These are phyloP conservation scores for Drosophila suboccidentalis DNA, from an alignment of 2,888 invertebrate genomes.

Conservation along the genomic window DNA sequence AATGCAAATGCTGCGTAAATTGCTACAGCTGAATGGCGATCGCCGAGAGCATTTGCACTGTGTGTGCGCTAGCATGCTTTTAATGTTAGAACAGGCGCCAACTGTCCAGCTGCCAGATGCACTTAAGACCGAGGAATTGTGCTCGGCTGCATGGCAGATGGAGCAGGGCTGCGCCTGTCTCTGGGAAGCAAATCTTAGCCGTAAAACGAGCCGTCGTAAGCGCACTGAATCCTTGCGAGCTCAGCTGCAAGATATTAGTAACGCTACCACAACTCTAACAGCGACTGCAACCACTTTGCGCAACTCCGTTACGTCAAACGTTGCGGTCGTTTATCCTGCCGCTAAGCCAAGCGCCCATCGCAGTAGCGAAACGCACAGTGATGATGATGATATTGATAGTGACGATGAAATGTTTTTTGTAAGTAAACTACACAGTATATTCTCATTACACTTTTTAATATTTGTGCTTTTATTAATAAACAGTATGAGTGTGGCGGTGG, in stretches of 20 bases:
- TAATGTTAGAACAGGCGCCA: conserved; percentile 73
- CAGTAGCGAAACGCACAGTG: conserved; percentile 22
- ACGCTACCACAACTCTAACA: neutral
- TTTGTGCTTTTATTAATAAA: neutral
- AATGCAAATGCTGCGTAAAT: conserved; percentile 70
- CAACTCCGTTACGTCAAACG: neutral
- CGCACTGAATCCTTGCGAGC: conserved; percentile 84
- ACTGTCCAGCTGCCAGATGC: conserved; percentile 85
- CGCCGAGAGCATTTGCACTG: conserved; percentile 86
- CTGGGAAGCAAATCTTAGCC: conserved; percentile 86
- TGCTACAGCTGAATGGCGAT: conserved; percentile 71
- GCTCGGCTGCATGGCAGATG: conserved; percentile 87
- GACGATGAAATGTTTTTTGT: conserved; percentile 82
- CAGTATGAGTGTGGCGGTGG: conserved; percentile 36
- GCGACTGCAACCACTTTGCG: conserved; percentile 2
- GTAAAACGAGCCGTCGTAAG: conserved; percentile 85
- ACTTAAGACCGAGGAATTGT: conserved; percentile 87
- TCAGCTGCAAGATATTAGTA: conserved; percentile 15
- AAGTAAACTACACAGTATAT: conserved; percentile 5
- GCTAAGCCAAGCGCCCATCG: conserved; percentile 1
- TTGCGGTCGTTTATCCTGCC: neutral
- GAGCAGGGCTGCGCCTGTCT: conserved; percentile 88
- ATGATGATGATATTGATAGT: conserved; percentile 51
- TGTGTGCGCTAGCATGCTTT: conserved; percentile 84
- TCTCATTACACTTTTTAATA: neutral